Percentiles rank a stretch among this genome's conserved stretches.
These are phyloP conservation scores for Sturmia bella DNA, from an alignment of 2,888 invertebrate species.

Conservation along the genomic window DNA sequence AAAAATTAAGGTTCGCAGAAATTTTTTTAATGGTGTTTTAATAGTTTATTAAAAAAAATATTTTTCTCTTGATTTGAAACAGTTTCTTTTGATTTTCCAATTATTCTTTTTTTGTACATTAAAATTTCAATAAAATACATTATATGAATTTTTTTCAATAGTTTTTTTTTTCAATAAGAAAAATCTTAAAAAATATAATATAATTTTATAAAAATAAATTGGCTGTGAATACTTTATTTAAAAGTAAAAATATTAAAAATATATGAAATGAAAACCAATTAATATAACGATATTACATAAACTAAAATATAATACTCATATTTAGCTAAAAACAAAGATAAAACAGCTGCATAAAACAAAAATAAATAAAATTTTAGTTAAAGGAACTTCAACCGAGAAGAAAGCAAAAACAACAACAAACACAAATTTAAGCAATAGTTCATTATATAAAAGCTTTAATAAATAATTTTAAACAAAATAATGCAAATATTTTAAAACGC, in stretches of 20 bases:
- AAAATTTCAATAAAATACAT: constrained; percentile 12
- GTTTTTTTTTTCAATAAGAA: constrained; percentile 12
- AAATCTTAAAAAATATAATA: constrained; percentile 46
- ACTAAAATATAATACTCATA: constrained; percentile 49
- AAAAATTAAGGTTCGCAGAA: too few relatives aligned
- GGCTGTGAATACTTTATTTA: constrained; percentile 71
- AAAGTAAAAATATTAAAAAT: constrained; percentile 65
- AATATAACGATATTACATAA: constrained; percentile 19
- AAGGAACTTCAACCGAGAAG: neutral
- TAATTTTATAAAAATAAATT: constrained; percentile 68
- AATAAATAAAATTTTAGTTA: constrained; percentile 43
- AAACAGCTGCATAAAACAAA: constrained; percentile 42
- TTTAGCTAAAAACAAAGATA: constrained; percentile 51
- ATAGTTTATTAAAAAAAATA: neutral
- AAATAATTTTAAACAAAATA: constrained; percentile 52
- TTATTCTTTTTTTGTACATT: neutral
- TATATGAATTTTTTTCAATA: neutral
- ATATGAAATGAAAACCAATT: constrained; percentile 19
- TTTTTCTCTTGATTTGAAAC: neutral
- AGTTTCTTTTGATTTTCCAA: neutral
- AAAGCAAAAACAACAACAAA: constrained; percentile 13
- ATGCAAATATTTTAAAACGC: constrained; percentile 29
- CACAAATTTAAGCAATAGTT: constrained; percentile 58
- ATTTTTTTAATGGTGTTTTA: too few relatives aligned
- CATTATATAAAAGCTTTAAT: constrained; percentile 64